Base-by-base conservation (phyloP, 1,140 invertebrate genomes). In the Cydia strobilella region DNA sequence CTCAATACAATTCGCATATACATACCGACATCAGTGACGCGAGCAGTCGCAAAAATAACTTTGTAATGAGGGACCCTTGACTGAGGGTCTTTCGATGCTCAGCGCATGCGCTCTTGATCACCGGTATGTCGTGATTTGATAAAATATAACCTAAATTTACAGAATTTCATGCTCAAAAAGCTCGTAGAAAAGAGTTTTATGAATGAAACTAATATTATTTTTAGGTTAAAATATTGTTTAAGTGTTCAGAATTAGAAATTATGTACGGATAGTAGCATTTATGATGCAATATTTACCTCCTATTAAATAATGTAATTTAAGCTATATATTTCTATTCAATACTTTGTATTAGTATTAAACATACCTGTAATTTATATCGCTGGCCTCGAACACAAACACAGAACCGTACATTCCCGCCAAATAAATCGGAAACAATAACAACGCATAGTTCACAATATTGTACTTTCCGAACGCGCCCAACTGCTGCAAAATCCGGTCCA, bases 371-470 rank as follows among this genome's bases (percentile, higher is more conserved):
- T 75, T 77, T 35, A 92, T 87, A 74, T 92, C 87, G 4, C 85
- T 73, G 0, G 90, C 90, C 79, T 92, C 90, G 74, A 92, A 92
- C 1, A 92, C 83, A 72, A 78, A 92, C 25, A 90, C 83, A 13
- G 87, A 85, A 18, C 90, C 89, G 54, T 84, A 92, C 83, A 92
- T 90, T 86, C 90, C 90, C 73, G 90, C 89, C 82, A 91, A 86
- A 79, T 82, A 91, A 71, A 91, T 87, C 0, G 90, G 90, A 31
- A 90, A 88, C 31, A 92, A 77, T 13, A 89, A 76, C 23, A 92
- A 78, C 3, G 86, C 86, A 88, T 90, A 92, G 71, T 92, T 92
- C 62, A 92, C 77, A 15, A 91, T 77, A 74, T 91, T 92, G 73
- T 90, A 92, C 77, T 75, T 90, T 15, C 90, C 90, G 62, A 92